Evolutionary conservation across 2,888 invertebrate genomes (phyloP).

Genomic region (Sturmia bella): DNA sequence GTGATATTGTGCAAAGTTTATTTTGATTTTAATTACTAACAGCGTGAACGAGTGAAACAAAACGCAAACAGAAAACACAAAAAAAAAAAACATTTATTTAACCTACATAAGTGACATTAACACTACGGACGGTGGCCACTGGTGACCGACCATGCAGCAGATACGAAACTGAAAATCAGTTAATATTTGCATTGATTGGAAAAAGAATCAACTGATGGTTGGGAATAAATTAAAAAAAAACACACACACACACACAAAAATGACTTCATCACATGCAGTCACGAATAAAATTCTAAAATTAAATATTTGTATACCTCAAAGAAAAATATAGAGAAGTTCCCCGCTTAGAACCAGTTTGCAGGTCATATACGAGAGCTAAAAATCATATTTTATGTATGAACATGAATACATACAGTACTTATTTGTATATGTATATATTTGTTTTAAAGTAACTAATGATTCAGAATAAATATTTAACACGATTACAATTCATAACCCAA

Average conservation of each 20-base stretch:
- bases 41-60: not conserved
- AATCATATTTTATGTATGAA: too few relatives aligned
- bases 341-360: too few relatives aligned
- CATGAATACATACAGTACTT: too few relatives aligned
- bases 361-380: too few relatives aligned
- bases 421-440: too few relatives aligned
- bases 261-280: slow-evolving; percentile 11
- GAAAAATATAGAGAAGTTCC: too few relatives aligned
- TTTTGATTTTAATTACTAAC: slow-evolving; percentile 41
- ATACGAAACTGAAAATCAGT: not conserved
- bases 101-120: slow-evolving; percentile 29
- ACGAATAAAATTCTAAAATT: not conserved
- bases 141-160: not conserved
- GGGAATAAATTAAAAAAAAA: not conserved
- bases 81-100: slow-evolving; percentile 6
- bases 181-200: slow-evolving; percentile 26
- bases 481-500: too few relatives aligned
- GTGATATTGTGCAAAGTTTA: slow-evolving; percentile 46
- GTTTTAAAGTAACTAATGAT: too few relatives aligned
- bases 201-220: slow-evolving; percentile 22
- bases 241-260: not conserved
- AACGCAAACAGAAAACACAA: slow-evolving; percentile 22
- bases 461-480: too few relatives aligned
- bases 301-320: too few relatives aligned
- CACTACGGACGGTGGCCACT: too few relatives aligned